phyloP scores from a whole-genome alignment of 1,140 invertebrate species.

The Cotesia glomerata region DNA sequence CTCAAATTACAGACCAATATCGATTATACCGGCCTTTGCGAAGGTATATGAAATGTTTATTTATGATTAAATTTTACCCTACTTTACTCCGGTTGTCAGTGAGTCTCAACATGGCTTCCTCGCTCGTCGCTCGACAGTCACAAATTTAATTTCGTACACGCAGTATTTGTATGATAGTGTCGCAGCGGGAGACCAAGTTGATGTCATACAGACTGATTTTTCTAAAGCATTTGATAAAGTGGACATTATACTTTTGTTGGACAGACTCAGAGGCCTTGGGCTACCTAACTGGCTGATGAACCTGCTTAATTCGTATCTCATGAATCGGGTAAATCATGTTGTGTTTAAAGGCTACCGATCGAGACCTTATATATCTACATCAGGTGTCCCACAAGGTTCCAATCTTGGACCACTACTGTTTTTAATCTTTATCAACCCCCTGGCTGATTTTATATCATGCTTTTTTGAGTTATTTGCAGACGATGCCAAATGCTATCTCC shows the following conservation, averaged over 20 bases:
- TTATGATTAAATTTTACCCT: background rate
- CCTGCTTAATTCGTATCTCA: background rate
- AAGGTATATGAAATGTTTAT: slow-evolving; percentile 16
- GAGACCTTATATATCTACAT: background rate
- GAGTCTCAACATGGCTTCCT: slow-evolving; percentile 30
- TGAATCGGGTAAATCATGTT: background rate
- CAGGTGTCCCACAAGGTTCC: background rate
- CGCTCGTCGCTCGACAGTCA: slow-evolving; percentile 14
- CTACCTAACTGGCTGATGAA: background rate
- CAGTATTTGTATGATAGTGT: slow-evolving; percentile 5
- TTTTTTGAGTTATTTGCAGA: background rate
- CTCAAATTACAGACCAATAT: slow-evolving; percentile 11
- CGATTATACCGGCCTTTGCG: slow-evolving; percentile 1
- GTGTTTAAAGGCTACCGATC: background rate
- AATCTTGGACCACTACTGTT: slow-evolving; percentile 6
- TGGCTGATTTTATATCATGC: background rate
- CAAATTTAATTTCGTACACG: slow-evolving; percentile 20
- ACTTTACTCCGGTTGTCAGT: background rate
- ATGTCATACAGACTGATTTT: slow-evolving; percentile 42
- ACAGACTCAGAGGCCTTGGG: background rate
- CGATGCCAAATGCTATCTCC: background rate
- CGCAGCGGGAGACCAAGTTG: slow-evolving; percentile 32
- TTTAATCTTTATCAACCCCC: background rate
- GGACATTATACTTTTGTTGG: slow-evolving; percentile 6
- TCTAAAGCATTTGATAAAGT: slow-evolving; percentile 44